phyloP scores from a whole-genome alignment of 2,888 invertebrate species.

The Ceraclea dissimilis region DNA sequence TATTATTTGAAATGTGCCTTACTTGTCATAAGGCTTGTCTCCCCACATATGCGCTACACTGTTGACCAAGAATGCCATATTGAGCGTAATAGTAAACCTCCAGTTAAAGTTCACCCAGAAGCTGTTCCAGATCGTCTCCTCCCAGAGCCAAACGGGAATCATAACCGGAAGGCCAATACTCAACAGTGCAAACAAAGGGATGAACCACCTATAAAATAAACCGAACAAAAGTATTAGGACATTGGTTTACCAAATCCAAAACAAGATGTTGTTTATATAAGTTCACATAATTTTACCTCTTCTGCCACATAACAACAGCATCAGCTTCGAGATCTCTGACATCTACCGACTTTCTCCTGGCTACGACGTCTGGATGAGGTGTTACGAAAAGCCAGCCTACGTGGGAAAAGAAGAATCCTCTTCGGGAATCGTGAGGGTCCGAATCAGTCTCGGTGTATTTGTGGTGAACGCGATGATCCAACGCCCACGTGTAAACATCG shows the following conservation, averaged over 20 bases:
- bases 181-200: slow-evolving; percentile 63
- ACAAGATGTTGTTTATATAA: no score
- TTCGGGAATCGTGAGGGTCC: slow-evolving; percentile 74
- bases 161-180: slow-evolving; percentile 61
- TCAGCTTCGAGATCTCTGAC: slow-evolving; percentile 65
- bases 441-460: slow-evolving; percentile 83
- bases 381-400: slow-evolving; percentile 86
- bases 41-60: slow-evolving; percentile 93
- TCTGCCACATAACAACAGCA: slow-evolving; percentile 69
- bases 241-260: neutral
- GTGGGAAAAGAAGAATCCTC: slow-evolving; percentile 88
- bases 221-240: neutral
- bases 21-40: slow-evolving; percentile 86
- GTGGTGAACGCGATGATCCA: slow-evolving; percentile 84
- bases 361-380: slow-evolving; percentile 72
- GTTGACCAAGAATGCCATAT: slow-evolving; percentile 92
- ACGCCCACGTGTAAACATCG: slow-evolving; percentile 78
- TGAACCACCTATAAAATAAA: slow-evolving; percentile 49
- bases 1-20: slow-evolving; percentile 27
- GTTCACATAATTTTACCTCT: slow-evolving; percentile 39
- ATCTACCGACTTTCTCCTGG: slow-evolving; percentile 59
- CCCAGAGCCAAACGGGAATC: slow-evolving; percentile 79
- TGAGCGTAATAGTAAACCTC: slow-evolving; percentile 77
- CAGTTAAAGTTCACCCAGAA: slow-evolving; percentile 80
- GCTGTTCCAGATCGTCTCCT: slow-evolving; percentile 67